Percentiles rank a stretch among this genome's conserved stretches.
These are phyloP conservation scores for Paramormyrops hopkinsi DNA, from an alignment of 2,797 vertebrate species.

Conservation along the genomic window DNA sequence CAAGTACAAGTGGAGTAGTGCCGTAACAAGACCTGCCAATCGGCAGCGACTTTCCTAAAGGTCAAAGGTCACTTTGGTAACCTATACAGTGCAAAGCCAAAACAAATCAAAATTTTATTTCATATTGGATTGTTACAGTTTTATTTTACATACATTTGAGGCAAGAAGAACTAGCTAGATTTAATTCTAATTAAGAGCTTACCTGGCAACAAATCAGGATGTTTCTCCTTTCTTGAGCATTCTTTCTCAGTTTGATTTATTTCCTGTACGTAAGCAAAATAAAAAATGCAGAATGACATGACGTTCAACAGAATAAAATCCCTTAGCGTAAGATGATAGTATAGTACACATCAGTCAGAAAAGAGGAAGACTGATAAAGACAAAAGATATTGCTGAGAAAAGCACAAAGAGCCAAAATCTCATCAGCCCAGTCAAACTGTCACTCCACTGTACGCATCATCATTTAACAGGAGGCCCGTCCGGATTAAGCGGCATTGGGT, in stretches of 20 bases:
- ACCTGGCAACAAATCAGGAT: constrained; percentile 70
- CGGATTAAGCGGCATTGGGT: neutral
- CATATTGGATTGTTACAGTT: neutral
- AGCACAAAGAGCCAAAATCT: neutral
- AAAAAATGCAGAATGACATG: neutral
- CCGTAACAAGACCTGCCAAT: neutral
- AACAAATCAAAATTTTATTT: neutral
- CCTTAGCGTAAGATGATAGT: neutral
- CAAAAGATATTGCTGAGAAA: neutral
- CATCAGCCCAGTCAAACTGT: neutral
- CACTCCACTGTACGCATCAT: neutral
- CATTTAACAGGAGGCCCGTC: neutral
- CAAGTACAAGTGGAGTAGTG: neutral
- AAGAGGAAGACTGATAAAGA: neutral
- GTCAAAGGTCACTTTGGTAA: neutral
- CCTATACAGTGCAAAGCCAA: neutral
- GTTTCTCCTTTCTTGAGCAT: constrained; percentile 59
- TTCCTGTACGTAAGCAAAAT: constrained; percentile 54
- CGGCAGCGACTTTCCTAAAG: neutral
- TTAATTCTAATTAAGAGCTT: constrained; percentile 25
- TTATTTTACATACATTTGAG: neutral
- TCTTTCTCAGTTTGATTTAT: constrained; percentile 64
- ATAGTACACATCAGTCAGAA: neutral
- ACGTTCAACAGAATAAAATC: neutral
- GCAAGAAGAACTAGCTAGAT: neutral